Percentiles rank a stretch among this genome's conserved stretches.
Evolutionary conservation across 2,888 invertebrate genomes (phyloP).

Genomic region (Megamerina dolium): DNA sequence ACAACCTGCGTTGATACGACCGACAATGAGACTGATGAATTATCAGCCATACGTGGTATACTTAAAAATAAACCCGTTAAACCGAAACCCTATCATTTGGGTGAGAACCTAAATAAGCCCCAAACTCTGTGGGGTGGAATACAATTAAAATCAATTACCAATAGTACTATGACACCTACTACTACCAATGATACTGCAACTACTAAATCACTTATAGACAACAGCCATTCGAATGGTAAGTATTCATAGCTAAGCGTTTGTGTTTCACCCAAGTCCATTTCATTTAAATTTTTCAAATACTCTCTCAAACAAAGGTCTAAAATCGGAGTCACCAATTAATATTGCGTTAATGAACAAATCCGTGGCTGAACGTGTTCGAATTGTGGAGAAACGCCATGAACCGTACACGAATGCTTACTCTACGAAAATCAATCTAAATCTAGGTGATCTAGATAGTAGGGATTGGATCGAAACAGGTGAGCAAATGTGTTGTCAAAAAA

Average conservation of each 20-base stretch:
- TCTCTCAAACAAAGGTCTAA: too few species aligned
- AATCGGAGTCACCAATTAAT: too few species aligned
- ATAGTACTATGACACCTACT: conserved; percentile 16
- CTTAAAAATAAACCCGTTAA: conserved; percentile 69
- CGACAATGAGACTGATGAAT: conserved; percentile 47
- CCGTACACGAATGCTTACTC: conserved; percentile 51
- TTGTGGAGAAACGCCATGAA: conserved; percentile 48
- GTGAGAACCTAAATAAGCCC: conserved; percentile 56
- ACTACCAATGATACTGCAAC: too few species aligned
- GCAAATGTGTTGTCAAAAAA: too few species aligned
- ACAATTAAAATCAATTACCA: conserved; percentile 47
- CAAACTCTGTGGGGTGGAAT: conserved; percentile 52
- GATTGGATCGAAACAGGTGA: conserved; percentile 33
- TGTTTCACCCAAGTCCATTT: too few species aligned
- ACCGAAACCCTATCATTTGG: conserved; percentile 68
- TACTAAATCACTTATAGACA: too few species aligned
- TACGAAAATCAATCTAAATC: conserved; percentile 56
- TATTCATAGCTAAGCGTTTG: conserved; percentile 22
- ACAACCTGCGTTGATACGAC: conserved; percentile 39
- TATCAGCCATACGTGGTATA: conserved; percentile 59
- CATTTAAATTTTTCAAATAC: too few species aligned
- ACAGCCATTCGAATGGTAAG: not conserved
- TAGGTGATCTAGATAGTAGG: conserved; percentile 27
- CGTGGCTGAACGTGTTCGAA: conserved; percentile 52
- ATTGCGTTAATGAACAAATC: conserved; percentile 30